A percentile compares a stretch with the other conserved stretches of the same genome.
These are phyloP conservation scores for Anguilla japonica DNA, from an alignment of 2,113 vertebrate species.

Conservation along the genomic window DNA sequence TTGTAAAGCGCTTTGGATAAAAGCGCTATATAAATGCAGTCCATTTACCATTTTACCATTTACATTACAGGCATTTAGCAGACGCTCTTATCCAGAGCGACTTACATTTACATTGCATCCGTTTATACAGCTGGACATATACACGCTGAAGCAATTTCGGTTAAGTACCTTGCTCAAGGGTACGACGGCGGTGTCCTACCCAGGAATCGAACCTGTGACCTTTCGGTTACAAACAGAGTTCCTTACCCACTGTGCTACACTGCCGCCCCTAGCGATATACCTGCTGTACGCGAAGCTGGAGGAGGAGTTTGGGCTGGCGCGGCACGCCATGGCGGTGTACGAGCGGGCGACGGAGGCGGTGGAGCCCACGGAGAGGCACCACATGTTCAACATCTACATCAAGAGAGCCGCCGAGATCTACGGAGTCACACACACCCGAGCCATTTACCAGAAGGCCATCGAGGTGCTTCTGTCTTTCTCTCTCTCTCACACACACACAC, in stretches of 20 bases:
- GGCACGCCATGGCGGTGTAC: conserved; percentile 91
- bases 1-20: too few relatives aligned
- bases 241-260: too few relatives aligned
- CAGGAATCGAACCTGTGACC: too few relatives aligned
- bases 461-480: conserved; percentile 67
- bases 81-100: too few relatives aligned
- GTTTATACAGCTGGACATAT: too few relatives aligned
- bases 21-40: too few relatives aligned
- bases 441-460: conserved; percentile 90
- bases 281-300: conserved; percentile 88
- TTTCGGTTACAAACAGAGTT: too few relatives aligned
- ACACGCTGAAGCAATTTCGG: too few relatives aligned
- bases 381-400: conserved; percentile 96
- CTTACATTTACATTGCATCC: too few relatives aligned
- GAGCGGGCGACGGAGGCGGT: conserved; percentile 86
- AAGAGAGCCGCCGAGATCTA: conserved; percentile 90
- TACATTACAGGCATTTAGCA: background rate
- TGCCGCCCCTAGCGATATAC: conserved; percentile 74
- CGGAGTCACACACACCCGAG: conserved; percentile 87
- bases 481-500: background rate
- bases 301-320: conserved; percentile 85
- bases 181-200: too few relatives aligned
- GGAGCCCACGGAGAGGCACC: conserved; percentile 77
- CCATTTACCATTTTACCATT: too few relatives aligned
- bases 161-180: too few relatives aligned